Conservation (phyloP, 2,888 invertebrate species). For the Tetragonula carbonaria region DNA sequence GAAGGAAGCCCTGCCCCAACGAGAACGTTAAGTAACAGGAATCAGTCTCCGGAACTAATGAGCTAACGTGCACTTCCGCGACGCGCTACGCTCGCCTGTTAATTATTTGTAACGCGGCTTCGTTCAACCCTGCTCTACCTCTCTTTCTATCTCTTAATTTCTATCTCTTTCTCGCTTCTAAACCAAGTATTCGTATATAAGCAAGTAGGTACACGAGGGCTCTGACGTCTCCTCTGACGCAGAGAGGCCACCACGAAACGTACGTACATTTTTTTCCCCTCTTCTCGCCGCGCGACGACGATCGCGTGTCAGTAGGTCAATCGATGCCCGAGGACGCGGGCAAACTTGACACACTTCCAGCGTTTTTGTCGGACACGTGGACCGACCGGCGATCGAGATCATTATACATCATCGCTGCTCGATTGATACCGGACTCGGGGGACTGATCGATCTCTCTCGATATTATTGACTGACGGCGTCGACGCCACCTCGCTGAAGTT, state of each 20-base stretch:
- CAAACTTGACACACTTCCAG: conserved; percentile 56
- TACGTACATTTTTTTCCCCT: not conserved
- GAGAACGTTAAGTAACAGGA: conserved; percentile 62
- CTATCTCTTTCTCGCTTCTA: too few species aligned
- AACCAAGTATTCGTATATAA: too few species aligned
- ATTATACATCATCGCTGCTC: not conserved
- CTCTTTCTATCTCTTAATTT: not conserved
- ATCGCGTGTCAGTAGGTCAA: conserved; percentile 56
- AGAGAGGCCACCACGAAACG: not conserved
- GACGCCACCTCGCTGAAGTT: not conserved
- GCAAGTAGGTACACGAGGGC: too few species aligned
- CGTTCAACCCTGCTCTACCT: not conserved
- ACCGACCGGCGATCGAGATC: conserved; percentile 27
- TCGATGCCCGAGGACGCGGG: conserved; percentile 40
- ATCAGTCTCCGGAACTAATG: conserved; percentile 64
- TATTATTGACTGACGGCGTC: conserved; percentile 7
- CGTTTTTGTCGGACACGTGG: conserved; percentile 41
- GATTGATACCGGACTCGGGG: not conserved
- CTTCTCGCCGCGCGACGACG: conserved; percentile 30
- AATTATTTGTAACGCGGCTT: conserved; percentile 21
- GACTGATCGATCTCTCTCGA: not conserved
- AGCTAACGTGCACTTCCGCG: conserved; percentile 49
- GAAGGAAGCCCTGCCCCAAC: conserved; percentile 57
- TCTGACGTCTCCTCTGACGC: not conserved
- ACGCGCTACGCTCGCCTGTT: conserved; percentile 6